Evolutionary conservation across 2,888 invertebrate genomes (phyloP).

Genomic region (Eristalis intricaria): DNA sequence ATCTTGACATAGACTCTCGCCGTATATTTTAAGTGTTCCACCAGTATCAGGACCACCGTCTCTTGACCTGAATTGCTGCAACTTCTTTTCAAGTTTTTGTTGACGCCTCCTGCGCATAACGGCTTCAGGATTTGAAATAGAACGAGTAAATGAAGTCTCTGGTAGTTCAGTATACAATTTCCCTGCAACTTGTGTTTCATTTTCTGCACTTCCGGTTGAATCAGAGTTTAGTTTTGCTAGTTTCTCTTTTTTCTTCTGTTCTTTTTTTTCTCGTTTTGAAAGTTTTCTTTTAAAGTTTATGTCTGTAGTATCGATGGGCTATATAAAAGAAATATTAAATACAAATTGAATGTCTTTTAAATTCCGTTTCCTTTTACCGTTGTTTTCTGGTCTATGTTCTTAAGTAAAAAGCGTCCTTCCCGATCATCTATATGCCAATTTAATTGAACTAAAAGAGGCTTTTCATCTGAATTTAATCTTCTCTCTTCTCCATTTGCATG

Average conservation of each 20-base stretch:
- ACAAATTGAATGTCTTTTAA: neutral
- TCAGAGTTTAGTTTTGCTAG: constrained; percentile 89
- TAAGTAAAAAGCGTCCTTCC: constrained; percentile 97
- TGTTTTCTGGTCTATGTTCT: constrained; percentile 93
- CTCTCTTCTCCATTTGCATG: constrained; percentile 93
- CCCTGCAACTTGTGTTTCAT: constrained; percentile 90
- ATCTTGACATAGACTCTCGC: constrained; percentile 96
- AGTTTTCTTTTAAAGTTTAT: constrained; percentile 95
- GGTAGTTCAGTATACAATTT: constrained; percentile 98
- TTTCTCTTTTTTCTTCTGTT: constrained; percentile 97
- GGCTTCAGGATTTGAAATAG: constrained; percentile 99
- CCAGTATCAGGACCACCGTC: constrained; percentile 97
- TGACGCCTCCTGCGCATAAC: constrained; percentile 98
- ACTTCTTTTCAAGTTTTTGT: constrained; percentile 97
- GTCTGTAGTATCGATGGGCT: constrained; percentile 88
- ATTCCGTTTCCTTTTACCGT: constrained; percentile 74
- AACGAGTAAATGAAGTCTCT: constrained; percentile 98
- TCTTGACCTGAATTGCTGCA: constrained; percentile 97
- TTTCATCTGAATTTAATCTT: constrained; percentile 93
- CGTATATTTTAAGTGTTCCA: constrained; percentile 96
- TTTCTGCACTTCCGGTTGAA: constrained; percentile 81
- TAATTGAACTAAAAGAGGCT: constrained; percentile 97
- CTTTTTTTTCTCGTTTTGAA: constrained; percentile 98
- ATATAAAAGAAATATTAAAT: constrained; percentile 13
- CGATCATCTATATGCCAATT: constrained; percentile 99